Conservation (phyloP, 2,888 invertebrate species). For the Autographa pulchrina region DNA sequence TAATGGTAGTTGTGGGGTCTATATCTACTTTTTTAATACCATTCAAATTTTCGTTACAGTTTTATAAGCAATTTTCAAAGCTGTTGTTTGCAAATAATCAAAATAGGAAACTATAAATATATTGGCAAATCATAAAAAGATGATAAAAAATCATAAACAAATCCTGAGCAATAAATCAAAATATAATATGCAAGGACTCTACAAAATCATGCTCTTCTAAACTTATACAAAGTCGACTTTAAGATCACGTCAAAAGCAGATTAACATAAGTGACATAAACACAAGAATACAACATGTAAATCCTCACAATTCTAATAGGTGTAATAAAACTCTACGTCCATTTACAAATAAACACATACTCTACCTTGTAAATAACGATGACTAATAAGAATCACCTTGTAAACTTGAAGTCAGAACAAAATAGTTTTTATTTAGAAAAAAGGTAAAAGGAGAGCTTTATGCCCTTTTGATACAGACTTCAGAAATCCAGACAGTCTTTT, state of each 20-base stretch:
- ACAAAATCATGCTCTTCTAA: neutral
- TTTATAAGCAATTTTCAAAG: too few species aligned
- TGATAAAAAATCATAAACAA: too few species aligned
- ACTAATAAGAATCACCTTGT: slow-evolving; percentile 22
- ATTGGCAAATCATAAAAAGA: too few species aligned
- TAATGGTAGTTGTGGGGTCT: slow-evolving; percentile 42
- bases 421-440: slow-evolving; percentile 18
- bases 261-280: slow-evolving; percentile 24
- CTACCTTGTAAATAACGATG: slow-evolving; percentile 37
- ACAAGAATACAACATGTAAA: slow-evolving; percentile 26
- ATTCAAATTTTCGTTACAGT: neutral
- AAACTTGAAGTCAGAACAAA: slow-evolving; percentile 19
- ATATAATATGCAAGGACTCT: too few species aligned
- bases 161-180: too few species aligned
- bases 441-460: slow-evolving; percentile 6
- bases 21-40: neutral
- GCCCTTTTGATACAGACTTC: neutral
- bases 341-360: slow-evolving; percentile 26
- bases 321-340: slow-evolving; percentile 36
- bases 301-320: slow-evolving; percentile 27
- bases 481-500: slow-evolving; percentile 3
- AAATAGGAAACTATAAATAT: too few species aligned
- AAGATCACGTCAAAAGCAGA: slow-evolving; percentile 5
- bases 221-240: neutral
- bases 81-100: too few species aligned